These are phyloP conservation scores for Ommatoiulus sabulosus DNA, from an alignment of 2,888 invertebrate genomes.

Conservation along the genomic window DNA sequence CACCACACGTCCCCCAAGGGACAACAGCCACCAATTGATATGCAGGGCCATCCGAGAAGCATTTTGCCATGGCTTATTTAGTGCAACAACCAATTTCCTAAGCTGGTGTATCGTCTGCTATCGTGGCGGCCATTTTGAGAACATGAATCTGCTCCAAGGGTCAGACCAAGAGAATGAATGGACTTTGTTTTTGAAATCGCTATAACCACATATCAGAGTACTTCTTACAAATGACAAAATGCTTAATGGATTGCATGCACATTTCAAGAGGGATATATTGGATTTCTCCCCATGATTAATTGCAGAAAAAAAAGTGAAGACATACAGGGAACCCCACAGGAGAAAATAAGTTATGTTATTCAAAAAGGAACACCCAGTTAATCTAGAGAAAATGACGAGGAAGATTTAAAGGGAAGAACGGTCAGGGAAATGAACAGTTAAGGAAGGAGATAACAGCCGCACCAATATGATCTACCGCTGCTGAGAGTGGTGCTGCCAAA, in stretches of 20 bases:
- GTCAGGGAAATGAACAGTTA: not conserved
- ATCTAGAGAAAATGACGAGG: not conserved
- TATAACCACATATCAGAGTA: not conserved
- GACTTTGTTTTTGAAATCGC: not conserved
- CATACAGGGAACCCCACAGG: not conserved
- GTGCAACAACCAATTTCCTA: not conserved
- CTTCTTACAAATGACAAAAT: not conserved
- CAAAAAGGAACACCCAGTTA: slow-evolving; percentile 20
- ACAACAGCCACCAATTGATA: not conserved
- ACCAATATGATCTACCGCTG: slow-evolving; percentile 8
- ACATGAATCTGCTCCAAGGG: not conserved
- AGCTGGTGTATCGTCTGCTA: not conserved
- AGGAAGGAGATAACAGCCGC: not conserved
- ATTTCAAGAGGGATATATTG: not conserved
- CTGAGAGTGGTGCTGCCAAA: not conserved
- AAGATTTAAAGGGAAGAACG: not conserved
- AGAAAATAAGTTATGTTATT: slow-evolving; percentile 9
- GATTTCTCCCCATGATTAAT: not conserved
- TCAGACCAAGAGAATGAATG: not conserved
- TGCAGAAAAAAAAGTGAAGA: not conserved
- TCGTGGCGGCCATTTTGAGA: not conserved
- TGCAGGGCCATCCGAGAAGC: not conserved
- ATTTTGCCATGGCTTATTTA: not conserved
- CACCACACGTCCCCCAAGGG: not conserved
- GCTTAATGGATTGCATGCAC: not conserved